Percentiles rank a stretch among this genome's conserved stretches.
These are phyloP conservation scores for Nixonia krombeini DNA, from an alignment of 1,140 invertebrate genomes.

Conservation along the genomic window DNA sequence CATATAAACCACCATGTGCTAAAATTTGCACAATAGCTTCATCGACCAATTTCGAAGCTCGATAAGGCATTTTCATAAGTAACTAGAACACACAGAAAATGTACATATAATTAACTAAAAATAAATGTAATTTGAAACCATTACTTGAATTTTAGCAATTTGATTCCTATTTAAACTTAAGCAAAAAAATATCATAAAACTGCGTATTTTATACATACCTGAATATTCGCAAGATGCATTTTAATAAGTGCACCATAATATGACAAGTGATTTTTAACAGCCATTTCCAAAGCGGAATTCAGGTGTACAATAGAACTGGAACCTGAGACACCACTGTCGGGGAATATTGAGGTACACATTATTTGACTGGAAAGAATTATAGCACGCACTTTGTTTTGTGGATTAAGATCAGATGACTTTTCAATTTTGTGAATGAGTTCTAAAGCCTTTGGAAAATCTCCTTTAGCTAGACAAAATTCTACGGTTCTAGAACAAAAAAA, in stretches of 20 bases:
- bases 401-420: constrained; percentile 71
- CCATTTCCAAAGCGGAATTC: constrained; percentile 80
- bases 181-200: too few relatives aligned
- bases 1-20: constrained; percentile 85
- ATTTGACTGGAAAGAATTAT: constrained; percentile 83
- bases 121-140: too few relatives aligned
- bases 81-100: constrained; percentile 67
- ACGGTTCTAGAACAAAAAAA: constrained; percentile 73
- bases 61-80: constrained; percentile 80
- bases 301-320: constrained; percentile 75
- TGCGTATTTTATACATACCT: constrained; percentile 66
- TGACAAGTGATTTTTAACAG: constrained; percentile 80
- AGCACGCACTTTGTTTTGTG: constrained; percentile 76
- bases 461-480: constrained; percentile 79
- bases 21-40: constrained; percentile 80
- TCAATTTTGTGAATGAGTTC: constrained; percentile 75
- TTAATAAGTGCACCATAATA: constrained; percentile 82
- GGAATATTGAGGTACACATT: constrained; percentile 73
- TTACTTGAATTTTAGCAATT: too few relatives aligned
- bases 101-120: background rate
- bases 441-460: constrained; percentile 77
- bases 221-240: constrained; percentile 82
- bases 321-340: constrained; percentile 68
- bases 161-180: too few relatives aligned
- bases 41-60: constrained; percentile 80